phyloP scores from a whole-genome alignment of 2,797 vertebrate genomes.

The Emydoidea blandingii region DNA sequence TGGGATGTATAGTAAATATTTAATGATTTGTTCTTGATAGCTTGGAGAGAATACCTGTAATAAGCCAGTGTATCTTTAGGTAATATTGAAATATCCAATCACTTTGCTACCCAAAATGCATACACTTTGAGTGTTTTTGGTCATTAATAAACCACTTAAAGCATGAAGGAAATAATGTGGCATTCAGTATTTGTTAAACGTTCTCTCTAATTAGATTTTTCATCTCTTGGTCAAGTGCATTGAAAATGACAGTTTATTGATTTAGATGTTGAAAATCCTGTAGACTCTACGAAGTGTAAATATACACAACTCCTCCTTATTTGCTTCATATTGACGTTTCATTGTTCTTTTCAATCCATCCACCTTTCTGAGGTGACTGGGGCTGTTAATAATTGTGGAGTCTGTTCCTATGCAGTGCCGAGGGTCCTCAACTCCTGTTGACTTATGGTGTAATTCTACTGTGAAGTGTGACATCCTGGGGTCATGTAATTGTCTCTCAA shows the following conservation, averaged over 20 bases:
- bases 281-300: background rate
- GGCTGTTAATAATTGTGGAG: background rate
- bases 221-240: background rate
- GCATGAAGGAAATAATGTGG: background rate
- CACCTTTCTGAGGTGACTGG: background rate
- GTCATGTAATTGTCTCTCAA: background rate
- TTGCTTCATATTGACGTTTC: background rate
- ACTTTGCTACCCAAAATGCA: background rate
- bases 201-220: background rate
- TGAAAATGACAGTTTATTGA: background rate
- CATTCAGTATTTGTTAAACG: background rate
- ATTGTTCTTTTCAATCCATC: constrained; percentile 1
- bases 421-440: background rate
- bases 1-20: background rate
- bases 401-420: background rate
- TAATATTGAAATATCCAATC: background rate
- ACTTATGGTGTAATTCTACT: background rate
- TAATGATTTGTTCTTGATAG: constrained; percentile 16
- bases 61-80: constrained; percentile 5
- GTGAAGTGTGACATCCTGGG: background rate
- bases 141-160: background rate
- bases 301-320: background rate
- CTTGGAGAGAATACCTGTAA: background rate
- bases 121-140: background rate
- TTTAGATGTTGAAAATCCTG: background rate